Conservation (phyloP, 1,140 invertebrate species). For the Neoseiulus cucumeris region DNA sequence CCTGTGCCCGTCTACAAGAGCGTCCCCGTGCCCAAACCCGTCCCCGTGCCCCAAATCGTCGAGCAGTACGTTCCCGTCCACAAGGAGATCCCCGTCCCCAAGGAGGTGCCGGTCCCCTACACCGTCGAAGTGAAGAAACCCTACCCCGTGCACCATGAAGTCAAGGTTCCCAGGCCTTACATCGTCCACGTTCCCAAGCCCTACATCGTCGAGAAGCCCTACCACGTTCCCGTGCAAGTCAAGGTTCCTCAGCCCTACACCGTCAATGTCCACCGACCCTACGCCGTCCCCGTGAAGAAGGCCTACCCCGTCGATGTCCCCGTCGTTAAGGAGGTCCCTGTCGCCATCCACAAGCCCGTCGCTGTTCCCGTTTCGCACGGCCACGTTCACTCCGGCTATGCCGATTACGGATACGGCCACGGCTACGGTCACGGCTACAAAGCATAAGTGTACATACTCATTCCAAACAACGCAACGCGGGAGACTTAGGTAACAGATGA, state of each 20-base stretch:
- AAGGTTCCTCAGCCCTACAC: neutral
- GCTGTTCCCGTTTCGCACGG: neutral
- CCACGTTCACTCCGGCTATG: neutral
- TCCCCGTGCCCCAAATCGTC: neutral
- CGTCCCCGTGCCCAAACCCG: constrained; percentile 4
- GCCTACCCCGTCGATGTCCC: neutral
- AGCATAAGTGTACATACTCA: too few species aligned
- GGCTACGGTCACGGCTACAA: too few species aligned
- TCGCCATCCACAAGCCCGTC: constrained; percentile 9
- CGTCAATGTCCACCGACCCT: neutral
- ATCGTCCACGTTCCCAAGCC: constrained; percentile 2
- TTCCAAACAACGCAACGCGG: too few species aligned
- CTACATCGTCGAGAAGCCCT: constrained; percentile 8
- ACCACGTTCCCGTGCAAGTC: neutral
- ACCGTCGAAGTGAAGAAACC: constrained; percentile 6
- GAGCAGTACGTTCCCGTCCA: constrained; percentile 2
- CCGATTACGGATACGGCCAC: neutral
- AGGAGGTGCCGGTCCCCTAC: neutral
- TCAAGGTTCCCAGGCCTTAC: neutral
- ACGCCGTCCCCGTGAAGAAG: constrained; percentile 6
- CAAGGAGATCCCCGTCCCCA: neutral
- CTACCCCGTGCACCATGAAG: neutral
- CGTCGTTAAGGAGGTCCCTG: constrained; percentile 1
- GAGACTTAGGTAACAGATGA: too few species aligned
- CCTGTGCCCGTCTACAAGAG: constrained; percentile 8